A percentile compares a stretch with the other conserved stretches of the same genome.
Conservation (phyloP, 2,888 invertebrate genomes). For the Xanthia icteritia region DNA sequence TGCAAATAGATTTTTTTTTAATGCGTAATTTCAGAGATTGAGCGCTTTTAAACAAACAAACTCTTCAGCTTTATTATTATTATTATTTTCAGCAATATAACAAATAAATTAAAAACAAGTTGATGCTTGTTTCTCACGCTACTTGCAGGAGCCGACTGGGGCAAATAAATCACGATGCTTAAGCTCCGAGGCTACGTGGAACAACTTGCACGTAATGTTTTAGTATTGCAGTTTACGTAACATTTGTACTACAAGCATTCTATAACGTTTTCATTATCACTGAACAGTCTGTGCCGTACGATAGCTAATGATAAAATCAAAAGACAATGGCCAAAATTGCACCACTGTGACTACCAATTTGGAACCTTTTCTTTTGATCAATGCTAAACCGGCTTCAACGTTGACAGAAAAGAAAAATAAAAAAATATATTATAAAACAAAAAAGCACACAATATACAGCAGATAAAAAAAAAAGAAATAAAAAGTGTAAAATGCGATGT, state of each 20-base stretch:
- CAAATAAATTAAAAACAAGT: conserved; percentile 37
- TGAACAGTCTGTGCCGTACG: neutral
- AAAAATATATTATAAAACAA: no score
- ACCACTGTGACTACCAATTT: neutral
- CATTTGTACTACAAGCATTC: conserved; percentile 23
- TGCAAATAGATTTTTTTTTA: no score
- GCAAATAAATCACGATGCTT: conserved; percentile 53
- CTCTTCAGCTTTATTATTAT: no score
- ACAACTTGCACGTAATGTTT: conserved; percentile 54
- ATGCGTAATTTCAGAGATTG: no score
- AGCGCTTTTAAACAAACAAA: no score
- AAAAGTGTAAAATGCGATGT: no score
- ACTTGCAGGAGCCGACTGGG: conserved; percentile 15
- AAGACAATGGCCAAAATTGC: neutral
- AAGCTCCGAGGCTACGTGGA: conserved; percentile 43
- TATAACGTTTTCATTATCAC: conserved; percentile 19
- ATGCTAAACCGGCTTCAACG: neutral
- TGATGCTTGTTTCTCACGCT: conserved; percentile 28
- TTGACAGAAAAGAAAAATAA: no score
- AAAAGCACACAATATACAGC: no score
- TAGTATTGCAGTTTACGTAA: conserved; percentile 44
- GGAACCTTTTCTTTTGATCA: neutral
- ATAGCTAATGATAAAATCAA: neutral
- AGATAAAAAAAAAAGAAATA: no score
- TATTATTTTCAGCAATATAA: neutral